Percentiles rank a stretch among this genome's conserved stretches.
These are phyloP conservation scores for Drosophila subobscura DNA, from an alignment of 1,140 invertebrate species.

Conservation along the genomic window DNA sequence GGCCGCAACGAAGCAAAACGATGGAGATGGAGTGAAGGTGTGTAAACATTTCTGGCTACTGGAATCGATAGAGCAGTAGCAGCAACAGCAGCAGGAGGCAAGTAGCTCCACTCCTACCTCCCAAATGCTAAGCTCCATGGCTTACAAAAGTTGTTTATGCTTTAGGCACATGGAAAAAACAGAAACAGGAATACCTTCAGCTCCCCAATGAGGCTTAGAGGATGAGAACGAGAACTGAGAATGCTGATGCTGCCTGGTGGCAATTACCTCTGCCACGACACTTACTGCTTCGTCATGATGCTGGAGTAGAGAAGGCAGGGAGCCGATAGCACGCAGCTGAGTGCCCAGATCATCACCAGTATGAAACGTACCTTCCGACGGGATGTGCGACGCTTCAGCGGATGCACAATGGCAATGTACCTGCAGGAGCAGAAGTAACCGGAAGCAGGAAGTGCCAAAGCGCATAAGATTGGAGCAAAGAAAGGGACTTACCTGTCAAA, in stretches of 20 bases:
- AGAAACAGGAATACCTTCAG: conserved; percentile 10
- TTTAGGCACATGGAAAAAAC: conserved; percentile 11
- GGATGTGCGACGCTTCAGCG: conserved; percentile 93
- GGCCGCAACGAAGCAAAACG: conserved; percentile 8
- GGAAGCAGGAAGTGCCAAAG: conserved; percentile 34
- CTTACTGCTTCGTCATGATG: conserved; percentile 89
- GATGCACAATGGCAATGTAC: conserved; percentile 96
- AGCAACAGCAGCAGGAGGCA: background rate
- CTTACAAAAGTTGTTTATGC: conserved; percentile 65
- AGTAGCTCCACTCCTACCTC: conserved; percentile 14
- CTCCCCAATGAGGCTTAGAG: too few relatives aligned
- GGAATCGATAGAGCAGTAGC: conserved; percentile 40
- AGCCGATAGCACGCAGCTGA: conserved; percentile 90
- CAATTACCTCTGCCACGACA: conserved; percentile 50
- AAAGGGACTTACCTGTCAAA: conserved; percentile 89
- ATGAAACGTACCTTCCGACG: conserved; percentile 90
- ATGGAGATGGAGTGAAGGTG: conserved; percentile 11
- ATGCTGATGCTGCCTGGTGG: too few relatives aligned
- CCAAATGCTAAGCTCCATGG: conserved; percentile 33
- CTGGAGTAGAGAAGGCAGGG: conserved; percentile 93
- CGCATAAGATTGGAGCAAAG: conserved; percentile 17
- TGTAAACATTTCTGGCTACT: conserved; percentile 24
- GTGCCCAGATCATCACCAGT: conserved; percentile 92
- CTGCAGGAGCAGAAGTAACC: conserved; percentile 85
- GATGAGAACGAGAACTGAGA: background rate